phyloP scores from a whole-genome alignment of 2,888 invertebrate species.

The Cerastis leucographa region DNA sequence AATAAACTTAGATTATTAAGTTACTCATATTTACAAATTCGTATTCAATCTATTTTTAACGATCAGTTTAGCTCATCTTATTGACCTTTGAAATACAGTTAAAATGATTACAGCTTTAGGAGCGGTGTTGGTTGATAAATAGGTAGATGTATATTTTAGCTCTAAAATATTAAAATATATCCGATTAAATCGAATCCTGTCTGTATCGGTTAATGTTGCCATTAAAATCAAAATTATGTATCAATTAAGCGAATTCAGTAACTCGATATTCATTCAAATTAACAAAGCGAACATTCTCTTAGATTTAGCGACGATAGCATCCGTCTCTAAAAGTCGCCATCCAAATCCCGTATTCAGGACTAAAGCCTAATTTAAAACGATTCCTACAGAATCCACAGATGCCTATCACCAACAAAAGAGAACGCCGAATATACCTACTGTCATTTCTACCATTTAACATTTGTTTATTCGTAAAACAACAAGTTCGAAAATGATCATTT shows the following conservation, averaged over 20 bases:
- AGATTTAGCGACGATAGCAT: constrained; percentile 27
- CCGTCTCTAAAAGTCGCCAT: constrained; percentile 26
- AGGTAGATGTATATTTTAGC: neutral
- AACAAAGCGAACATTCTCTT: constrained; percentile 29
- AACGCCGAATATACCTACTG: constrained; percentile 84
- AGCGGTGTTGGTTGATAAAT: neutral
- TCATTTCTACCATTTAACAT: constrained; percentile 85
- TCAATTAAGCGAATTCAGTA: constrained; percentile 21
- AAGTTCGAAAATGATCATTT: constrained; percentile 80
- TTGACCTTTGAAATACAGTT: neutral
- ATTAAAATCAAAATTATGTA: constrained; percentile 23
- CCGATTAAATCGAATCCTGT: neutral
- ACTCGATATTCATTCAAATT: constrained; percentile 30
- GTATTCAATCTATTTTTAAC: constrained; percentile 27
- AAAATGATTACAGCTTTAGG: neutral
- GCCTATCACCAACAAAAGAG: constrained; percentile 79
- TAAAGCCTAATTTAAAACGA: constrained; percentile 75
- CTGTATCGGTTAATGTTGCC: constrained; percentile 5
- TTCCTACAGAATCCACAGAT: constrained; percentile 77
- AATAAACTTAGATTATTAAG: constrained; percentile 4
- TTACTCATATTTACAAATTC: constrained; percentile 10
- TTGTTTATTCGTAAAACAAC: constrained; percentile 59
- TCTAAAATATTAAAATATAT: constrained; percentile 5
- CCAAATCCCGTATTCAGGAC: constrained; percentile 42
- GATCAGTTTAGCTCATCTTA: constrained; percentile 7